A percentile compares a stretch with the other conserved stretches of the same genome.
These are phyloP conservation scores for Dastarcus helophoroides DNA, from an alignment of 2,888 invertebrate species.

Conservation along the genomic window DNA sequence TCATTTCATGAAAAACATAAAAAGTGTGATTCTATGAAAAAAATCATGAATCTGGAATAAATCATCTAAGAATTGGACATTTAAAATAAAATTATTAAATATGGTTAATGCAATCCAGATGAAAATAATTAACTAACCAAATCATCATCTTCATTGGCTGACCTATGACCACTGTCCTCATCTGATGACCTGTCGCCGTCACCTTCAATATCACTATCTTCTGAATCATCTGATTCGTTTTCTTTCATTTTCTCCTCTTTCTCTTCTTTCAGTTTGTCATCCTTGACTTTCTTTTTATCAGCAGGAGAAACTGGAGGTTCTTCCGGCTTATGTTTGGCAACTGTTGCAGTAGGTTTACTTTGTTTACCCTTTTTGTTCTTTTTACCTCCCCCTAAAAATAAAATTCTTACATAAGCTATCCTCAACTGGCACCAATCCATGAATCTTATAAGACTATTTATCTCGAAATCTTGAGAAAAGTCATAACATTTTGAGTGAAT, in stretches of 20 bases:
- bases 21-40: no score
- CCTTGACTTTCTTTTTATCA: conserved; percentile 20
- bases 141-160: conserved; percentile 33
- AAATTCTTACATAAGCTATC: conserved; percentile 5
- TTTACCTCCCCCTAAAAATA: conserved; percentile 34
- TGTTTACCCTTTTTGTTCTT: conserved; percentile 46
- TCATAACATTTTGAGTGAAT: no score
- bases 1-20: no score
- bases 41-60: no score
- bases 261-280: conserved; percentile 19
- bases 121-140: conserved; percentile 22
- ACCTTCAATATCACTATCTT: conserved; percentile 39
- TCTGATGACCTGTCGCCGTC: conserved; percentile 34
- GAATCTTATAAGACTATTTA: no score
- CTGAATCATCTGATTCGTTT: conserved; percentile 39
- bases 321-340: conserved; percentile 23
- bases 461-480: no score
- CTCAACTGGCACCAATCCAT: no score
- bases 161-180: conserved; percentile 28
- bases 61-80: background rate
- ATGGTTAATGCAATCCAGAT: background rate
- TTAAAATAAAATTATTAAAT: background rate
- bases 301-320: conserved; percentile 21
- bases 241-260: conserved; percentile 22
- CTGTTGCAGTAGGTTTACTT: conserved; percentile 25